A percentile compares a stretch with the other conserved stretches of the same genome.
Evolutionary conservation across 1,140 invertebrate genomes (phyloP).

Genomic region (Lutraria rhynchaena): DNA sequence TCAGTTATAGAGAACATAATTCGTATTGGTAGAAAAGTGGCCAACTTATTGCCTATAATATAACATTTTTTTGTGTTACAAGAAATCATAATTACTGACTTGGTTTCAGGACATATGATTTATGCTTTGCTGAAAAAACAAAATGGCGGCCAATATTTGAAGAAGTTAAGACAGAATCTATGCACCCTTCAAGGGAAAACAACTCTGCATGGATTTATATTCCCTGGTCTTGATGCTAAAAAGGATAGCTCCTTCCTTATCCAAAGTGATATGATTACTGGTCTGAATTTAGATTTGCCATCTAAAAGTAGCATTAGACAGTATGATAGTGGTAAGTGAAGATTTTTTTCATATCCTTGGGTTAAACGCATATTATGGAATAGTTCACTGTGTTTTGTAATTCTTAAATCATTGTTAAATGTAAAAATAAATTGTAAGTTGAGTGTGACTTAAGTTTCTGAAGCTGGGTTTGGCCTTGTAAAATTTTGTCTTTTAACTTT

Average conservation of each 20-base stretch:
- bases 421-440: too few relatives aligned
- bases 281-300: slow-evolving; percentile 72
- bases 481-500: too few relatives aligned
- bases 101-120: slow-evolving; percentile 84
- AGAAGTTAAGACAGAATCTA: slow-evolving; percentile 67
- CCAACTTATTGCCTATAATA: too few relatives aligned
- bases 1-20: too few relatives aligned
- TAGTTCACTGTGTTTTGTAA: too few relatives aligned
- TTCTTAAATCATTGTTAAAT: too few relatives aligned
- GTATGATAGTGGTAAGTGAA: slow-evolving; percentile 77
- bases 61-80: too few relatives aligned
- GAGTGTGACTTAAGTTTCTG: too few relatives aligned
- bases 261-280: slow-evolving; percentile 66
- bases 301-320: slow-evolving; percentile 65
- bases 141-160: slow-evolving; percentile 81
- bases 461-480: too few relatives aligned
- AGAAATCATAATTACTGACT: too few relatives aligned
- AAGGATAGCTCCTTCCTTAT: slow-evolving; percentile 74
- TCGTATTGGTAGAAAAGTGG: too few relatives aligned
- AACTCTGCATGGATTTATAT: slow-evolving; percentile 75
- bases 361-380: too few relatives aligned
- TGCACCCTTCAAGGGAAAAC: slow-evolving; percentile 73
- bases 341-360: background rate
- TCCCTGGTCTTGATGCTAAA: slow-evolving; percentile 67
- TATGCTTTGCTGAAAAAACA: slow-evolving; percentile 78